Percentiles rank a stretch among this genome's conserved stretches.
These are phyloP conservation scores for Urosaurus nigricauda DNA, from an alignment of 2,797 vertebrate genomes.

Conservation along the genomic window DNA sequence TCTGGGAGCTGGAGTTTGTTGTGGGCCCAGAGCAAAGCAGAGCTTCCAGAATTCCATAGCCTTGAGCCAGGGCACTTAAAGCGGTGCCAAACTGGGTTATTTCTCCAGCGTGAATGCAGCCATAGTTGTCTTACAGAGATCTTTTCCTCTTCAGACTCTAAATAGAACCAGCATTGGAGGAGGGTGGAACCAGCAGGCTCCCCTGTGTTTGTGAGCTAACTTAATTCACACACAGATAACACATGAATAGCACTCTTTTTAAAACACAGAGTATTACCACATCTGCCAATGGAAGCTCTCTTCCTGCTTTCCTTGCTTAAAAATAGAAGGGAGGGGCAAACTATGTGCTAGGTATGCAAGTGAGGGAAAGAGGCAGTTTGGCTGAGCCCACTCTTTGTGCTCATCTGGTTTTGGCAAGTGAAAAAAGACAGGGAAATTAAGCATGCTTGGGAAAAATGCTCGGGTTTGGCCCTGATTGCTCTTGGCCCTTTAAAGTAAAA, in stretches of 20 bases:
- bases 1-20: too few species aligned
- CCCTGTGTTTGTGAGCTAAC: neutral
- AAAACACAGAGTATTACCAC: neutral
- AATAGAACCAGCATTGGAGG: neutral
- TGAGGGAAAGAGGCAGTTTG: neutral
- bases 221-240: neutral
- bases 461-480: neutral
- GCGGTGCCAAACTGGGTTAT: too few species aligned
- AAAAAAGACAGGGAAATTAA: neutral
- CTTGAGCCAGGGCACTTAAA: too few species aligned
- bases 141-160: neutral
- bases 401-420: neutral
- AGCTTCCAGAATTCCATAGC: too few species aligned
- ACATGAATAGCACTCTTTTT: neutral
- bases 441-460: neutral
- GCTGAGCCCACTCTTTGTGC: neutral
- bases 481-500: neutral
- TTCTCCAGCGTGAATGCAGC: too few species aligned
- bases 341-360: neutral
- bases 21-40: too few species aligned
- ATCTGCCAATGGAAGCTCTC: neutral
- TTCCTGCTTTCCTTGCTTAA: neutral
- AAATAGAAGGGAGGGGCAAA: neutral
- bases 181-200: neutral
- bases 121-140: too few species aligned